Evolutionary conservation across 1,140 invertebrate species (phyloP).

Genomic region (Pseudomyrmex cubaensis): DNA sequence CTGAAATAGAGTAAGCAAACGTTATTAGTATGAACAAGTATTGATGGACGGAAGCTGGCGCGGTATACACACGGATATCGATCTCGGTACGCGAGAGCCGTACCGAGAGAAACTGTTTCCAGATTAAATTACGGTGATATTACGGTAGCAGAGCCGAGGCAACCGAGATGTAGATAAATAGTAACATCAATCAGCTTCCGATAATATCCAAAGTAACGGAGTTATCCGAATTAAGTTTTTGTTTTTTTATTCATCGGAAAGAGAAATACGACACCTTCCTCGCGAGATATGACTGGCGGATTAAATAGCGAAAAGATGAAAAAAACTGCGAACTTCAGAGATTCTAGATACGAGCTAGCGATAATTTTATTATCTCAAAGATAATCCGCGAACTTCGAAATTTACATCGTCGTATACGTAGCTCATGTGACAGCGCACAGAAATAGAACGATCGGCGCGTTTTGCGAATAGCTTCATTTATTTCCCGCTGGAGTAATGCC

Average conservation of each 20-base stretch:
- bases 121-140: conserved; percentile 1
- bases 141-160: no score
- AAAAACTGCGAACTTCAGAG: no score
- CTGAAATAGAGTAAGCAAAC: conserved; percentile 79
- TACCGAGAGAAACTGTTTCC: not conserved
- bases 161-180: conserved; percentile 8
- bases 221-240: no score
- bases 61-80: conserved; percentile 51
- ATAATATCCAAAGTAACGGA: no score
- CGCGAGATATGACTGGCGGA: no score
- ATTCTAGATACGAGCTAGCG: no score
- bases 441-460: not conserved
- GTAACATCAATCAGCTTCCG: not conserved
- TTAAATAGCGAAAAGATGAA: no score
- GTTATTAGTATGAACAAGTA: conserved; percentile 60
- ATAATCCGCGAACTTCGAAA: not conserved
- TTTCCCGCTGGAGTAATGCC: conserved; percentile 1
- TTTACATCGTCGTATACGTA: not conserved
- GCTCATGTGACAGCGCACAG: not conserved
- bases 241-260: no score
- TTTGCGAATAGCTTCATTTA: conserved; percentile 8
- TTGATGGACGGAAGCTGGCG: conserved; percentile 31
- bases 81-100: conserved; percentile 41
- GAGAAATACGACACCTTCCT: no score
- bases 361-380: not conserved